phyloP scores from a whole-genome alignment of 2,113 vertebrate species.

The Grantiella picta region DNA sequence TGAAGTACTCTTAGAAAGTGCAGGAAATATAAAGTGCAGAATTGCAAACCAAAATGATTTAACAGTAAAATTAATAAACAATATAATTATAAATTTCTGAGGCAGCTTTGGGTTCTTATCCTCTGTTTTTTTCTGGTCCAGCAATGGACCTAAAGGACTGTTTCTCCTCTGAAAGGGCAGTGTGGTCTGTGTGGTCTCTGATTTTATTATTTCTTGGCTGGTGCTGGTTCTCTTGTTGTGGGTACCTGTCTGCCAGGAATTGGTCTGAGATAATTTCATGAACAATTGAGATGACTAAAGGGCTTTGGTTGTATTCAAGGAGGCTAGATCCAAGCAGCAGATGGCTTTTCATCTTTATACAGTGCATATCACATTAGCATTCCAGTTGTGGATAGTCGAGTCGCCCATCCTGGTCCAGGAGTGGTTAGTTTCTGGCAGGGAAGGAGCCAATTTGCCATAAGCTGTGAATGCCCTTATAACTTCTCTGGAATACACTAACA shows the following conservation, averaged over 20 bases:
- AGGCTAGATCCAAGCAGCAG: neutral
- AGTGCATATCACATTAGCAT: neutral
- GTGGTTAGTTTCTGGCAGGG: neutral
- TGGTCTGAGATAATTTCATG: conserved; percentile 6
- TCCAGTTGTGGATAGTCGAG: neutral
- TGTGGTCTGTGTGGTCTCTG: neutral
- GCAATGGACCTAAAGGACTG: neutral
- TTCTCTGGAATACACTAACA: neutral
- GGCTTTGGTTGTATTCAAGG: neutral
- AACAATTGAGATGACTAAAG: neutral
- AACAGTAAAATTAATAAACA: conserved; percentile 26
- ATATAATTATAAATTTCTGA: neutral
- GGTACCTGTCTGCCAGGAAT: neutral
- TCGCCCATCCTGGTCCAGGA: neutral
- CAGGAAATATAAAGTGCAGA: neutral
- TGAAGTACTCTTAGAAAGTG: neutral
- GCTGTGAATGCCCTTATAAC: neutral
- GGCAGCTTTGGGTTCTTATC: neutral
- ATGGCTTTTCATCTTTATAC: neutral
- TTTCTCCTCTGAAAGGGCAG: neutral
- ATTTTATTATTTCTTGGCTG: neutral
- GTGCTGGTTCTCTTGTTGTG: neutral
- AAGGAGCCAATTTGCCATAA: neutral
- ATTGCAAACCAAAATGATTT: neutral
- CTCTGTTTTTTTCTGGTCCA: neutral